Evolutionary conservation across 2,113 vertebrate species (phyloP).

Genomic region (Hippocampus abdominalis): DNA sequence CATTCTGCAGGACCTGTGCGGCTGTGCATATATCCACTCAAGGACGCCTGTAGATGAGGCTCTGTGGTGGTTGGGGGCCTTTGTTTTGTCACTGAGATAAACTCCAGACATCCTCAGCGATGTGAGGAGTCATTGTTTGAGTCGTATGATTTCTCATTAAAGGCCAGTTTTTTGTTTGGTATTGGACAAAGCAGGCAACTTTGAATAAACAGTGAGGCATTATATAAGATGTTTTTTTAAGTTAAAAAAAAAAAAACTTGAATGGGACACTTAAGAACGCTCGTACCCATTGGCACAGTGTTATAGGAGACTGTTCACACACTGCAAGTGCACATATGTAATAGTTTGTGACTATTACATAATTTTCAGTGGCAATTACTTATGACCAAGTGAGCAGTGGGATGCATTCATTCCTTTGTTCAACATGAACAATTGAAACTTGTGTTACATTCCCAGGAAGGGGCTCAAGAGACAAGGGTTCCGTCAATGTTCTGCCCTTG

Average conservation of each 20-base stretch:
- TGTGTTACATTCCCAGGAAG: conserved; percentile 29
- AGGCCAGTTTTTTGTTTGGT: conserved; percentile 23
- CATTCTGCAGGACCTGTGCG: conserved; percentile 12
- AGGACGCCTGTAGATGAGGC: conserved; percentile 27
- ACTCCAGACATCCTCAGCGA: conserved; percentile 37
- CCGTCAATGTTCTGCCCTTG: conserved; percentile 11
- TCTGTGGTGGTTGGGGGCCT: conserved; percentile 34
- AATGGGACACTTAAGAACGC: not conserved
- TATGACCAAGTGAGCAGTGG: conserved; percentile 18
- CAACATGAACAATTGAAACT: conserved; percentile 37
- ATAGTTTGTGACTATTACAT: conserved; percentile 33
- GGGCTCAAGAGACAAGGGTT: conserved; percentile 39
- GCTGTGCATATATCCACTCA: conserved; percentile 22
- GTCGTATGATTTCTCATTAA: conserved; percentile 18
- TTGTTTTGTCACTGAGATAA: conserved; percentile 51
- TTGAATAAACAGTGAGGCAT: not conserved
- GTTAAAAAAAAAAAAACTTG: too few species aligned
- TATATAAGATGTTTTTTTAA: not conserved
- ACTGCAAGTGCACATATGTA: conserved; percentile 17
- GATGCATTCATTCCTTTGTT: conserved; percentile 13
- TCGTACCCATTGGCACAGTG: conserved; percentile 33
- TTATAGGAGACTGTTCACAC: conserved; percentile 6
- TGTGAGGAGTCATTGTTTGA: conserved; percentile 22
- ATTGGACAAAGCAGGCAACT: conserved; percentile 16
- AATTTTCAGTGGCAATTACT: conserved; percentile 29